Evolutionary conservation across 1,140 invertebrate species (phyloP).

Genomic region (Littorina saxatilis): DNA sequence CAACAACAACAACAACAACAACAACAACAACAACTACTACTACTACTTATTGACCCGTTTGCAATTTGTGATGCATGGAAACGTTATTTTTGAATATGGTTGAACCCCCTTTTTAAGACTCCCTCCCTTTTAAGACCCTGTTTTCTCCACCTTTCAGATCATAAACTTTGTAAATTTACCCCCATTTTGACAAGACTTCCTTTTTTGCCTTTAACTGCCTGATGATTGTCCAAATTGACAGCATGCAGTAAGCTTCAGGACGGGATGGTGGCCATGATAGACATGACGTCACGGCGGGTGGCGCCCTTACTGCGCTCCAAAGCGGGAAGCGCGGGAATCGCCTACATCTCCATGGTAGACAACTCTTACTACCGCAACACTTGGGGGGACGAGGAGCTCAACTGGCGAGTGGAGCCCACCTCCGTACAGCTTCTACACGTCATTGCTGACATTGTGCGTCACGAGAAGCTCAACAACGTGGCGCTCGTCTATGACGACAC

Average conservation of each 20-base stretch:
- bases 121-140: too few relatives aligned
- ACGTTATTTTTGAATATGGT: too few relatives aligned
- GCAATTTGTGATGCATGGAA: too few relatives aligned
- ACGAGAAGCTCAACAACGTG: slow-evolving; percentile 92
- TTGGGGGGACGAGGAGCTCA: slow-evolving; percentile 30
- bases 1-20: too few relatives aligned
- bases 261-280: slow-evolving; percentile 49
- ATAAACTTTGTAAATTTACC: too few relatives aligned
- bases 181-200: too few relatives aligned
- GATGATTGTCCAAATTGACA: too few relatives aligned
- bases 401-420: slow-evolving; percentile 55
- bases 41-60: too few relatives aligned
- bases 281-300: slow-evolving; percentile 50
- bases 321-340: slow-evolving; percentile 45
- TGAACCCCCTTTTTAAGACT: too few relatives aligned
- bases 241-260: slow-evolving; percentile 46
- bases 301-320: slow-evolving; percentile 52
- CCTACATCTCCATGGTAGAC: slow-evolving; percentile 56
- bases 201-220: too few relatives aligned
- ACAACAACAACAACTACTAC: too few relatives aligned
- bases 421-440: slow-evolving; percentile 56
- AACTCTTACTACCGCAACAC: slow-evolving; percentile 48
- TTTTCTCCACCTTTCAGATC: too few relatives aligned
- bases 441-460: slow-evolving; percentile 85
- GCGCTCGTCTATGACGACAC: slow-evolving; percentile 92